phyloP scores from a whole-genome alignment of 23 tunicate genomes.

The Halocynthia roretzi region DNA sequence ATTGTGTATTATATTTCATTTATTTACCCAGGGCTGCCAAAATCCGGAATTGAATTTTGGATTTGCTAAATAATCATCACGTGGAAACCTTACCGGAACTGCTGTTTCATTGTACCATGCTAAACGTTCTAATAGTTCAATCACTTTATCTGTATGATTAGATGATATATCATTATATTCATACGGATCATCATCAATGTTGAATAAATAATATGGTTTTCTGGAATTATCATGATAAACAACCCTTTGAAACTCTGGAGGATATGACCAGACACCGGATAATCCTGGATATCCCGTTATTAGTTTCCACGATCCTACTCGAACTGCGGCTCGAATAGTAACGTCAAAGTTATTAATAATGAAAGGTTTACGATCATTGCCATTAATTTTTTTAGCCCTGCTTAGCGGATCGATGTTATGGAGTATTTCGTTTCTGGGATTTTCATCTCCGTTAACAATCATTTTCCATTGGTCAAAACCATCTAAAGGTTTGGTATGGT shows the following conservation, averaged over 20 bases:
- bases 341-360: conserved; percentile 31
- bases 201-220: too few relatives aligned
- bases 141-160: too few relatives aligned
- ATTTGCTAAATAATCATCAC: too few relatives aligned
- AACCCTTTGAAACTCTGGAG: conserved; percentile 22
- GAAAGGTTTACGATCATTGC: neutral
- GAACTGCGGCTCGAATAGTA: conserved; percentile 48
- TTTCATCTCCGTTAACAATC: conserved; percentile 9
- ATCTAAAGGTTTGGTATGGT: conserved; percentile 43
- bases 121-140: too few relatives aligned
- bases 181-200: too few relatives aligned
- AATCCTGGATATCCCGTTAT: conserved; percentile 54
- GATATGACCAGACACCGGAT: conserved; percentile 35
- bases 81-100: too few relatives aligned
- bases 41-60: too few relatives aligned
- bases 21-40: too few relatives aligned
- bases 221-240: too few relatives aligned
- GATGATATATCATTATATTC: too few relatives aligned
- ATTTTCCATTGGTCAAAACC: conserved; percentile 69
- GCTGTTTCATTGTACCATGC: too few relatives aligned
- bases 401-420: conserved; percentile 61
- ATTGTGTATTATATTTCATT: too few relatives aligned
- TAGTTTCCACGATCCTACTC: conserved; percentile 61
- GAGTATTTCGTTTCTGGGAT: conserved; percentile 51
- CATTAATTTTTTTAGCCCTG: neutral